Conservation (phyloP, 64 coral and sea anemone genomes). For the Montipora foliosa region DNA sequence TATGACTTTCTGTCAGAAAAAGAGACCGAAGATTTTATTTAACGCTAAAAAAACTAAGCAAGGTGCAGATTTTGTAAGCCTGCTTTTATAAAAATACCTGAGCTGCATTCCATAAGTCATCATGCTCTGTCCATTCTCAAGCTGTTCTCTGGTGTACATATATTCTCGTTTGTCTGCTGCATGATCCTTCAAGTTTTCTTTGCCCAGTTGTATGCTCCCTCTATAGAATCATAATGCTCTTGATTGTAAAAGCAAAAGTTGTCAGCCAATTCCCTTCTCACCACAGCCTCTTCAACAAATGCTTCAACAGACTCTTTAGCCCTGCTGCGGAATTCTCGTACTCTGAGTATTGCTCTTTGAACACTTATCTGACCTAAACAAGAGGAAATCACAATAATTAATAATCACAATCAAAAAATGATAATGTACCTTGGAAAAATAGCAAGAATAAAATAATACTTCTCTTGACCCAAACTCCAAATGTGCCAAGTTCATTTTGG, state of each 20-base stretch:
- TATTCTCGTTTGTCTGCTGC: slow-evolving; percentile 63
- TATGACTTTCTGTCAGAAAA: too few relatives aligned
- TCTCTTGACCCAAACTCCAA: too few relatives aligned
- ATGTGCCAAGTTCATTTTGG: too few relatives aligned
- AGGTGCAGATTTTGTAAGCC: too few relatives aligned
- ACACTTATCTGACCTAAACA: slow-evolving; percentile 69
- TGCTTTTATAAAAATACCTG: slow-evolving; percentile 44
- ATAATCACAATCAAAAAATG: neutral
- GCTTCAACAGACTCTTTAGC: slow-evolving; percentile 79
- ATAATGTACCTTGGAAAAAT: slow-evolving; percentile 8
- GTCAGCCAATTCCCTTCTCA: slow-evolving; percentile 74
- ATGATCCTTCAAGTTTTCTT: slow-evolving; percentile 75
- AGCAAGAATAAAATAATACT: too few relatives aligned
- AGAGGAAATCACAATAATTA: too few relatives aligned
- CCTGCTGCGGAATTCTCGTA: slow-evolving; percentile 45
- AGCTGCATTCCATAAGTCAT: slow-evolving; percentile 90
- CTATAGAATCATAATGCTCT: slow-evolving; percentile 71
- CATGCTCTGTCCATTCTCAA: slow-evolving; percentile 76
- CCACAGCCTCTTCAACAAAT: slow-evolving; percentile 80
- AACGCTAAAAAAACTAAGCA: too few relatives aligned
- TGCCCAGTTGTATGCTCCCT: slow-evolving; percentile 75
- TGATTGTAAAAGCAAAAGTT: slow-evolving; percentile 79
- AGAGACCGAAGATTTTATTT: too few relatives aligned
- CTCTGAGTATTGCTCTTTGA: slow-evolving; percentile 77
- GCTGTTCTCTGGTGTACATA: slow-evolving; percentile 67